phyloP scores from a whole-genome alignment of 1,140 invertebrate genomes.

The Brachionus calyciflorus region DNA sequence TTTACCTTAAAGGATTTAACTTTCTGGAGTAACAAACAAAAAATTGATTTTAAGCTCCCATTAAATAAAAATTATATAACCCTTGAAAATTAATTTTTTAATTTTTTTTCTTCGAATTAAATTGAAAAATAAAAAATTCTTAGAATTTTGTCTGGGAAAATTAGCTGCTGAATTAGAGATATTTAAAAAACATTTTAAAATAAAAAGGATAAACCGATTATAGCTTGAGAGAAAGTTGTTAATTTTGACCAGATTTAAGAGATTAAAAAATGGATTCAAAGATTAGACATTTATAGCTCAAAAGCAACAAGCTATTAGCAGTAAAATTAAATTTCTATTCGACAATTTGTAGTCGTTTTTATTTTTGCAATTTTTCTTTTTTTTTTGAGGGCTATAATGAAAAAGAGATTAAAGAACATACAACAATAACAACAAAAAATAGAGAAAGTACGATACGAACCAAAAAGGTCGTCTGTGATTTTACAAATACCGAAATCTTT shows the following conservation, averaged over 20 bases:
- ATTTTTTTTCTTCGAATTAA: too few species aligned
- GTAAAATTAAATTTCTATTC: background rate
- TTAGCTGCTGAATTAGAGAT: too few species aligned
- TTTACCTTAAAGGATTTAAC: too few species aligned
- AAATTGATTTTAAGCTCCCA: too few species aligned
- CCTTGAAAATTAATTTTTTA: too few species aligned
- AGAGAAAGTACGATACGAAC: too few species aligned
- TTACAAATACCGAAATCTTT: constrained; percentile 32
- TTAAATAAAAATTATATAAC: too few species aligned
- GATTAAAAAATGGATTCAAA: background rate
- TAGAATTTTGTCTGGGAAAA: too few species aligned
- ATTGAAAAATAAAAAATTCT: too few species aligned
- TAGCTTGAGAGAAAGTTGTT: background rate
- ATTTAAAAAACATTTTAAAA: too few species aligned
- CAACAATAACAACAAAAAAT: too few species aligned
- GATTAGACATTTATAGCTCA: constrained; percentile 34
- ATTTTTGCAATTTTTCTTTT: background rate
- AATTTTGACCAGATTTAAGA: background rate
- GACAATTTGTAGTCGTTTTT: constrained; percentile 22
- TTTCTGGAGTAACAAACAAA: too few species aligned
- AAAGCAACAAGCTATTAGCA: background rate
- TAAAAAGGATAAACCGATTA: constrained; percentile 30
- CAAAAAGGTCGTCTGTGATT: constrained; percentile 43
- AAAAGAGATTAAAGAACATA: constrained; percentile 27
- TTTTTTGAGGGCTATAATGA: background rate